These are phyloP conservation scores for Sturnus vulgaris DNA, from an alignment of 2,113 vertebrate genomes.

Conservation along the genomic window DNA sequence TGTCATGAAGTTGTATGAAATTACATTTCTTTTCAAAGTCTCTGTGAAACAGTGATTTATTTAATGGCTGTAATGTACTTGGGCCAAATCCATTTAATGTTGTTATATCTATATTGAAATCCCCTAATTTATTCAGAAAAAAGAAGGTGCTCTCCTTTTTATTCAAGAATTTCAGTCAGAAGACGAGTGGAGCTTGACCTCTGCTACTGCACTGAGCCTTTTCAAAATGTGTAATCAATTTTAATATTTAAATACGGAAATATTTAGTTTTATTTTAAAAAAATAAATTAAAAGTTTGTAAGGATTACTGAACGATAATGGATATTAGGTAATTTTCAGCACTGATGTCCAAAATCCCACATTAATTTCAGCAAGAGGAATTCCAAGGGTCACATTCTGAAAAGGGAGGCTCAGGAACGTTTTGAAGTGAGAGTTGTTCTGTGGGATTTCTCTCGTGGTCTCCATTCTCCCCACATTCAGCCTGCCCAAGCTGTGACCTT, in stretches of 20 bases:
- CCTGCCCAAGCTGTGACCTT: background rate
- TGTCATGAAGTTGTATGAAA: slow-evolving; percentile 67
- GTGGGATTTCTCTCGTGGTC: background rate
- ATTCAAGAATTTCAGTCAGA: slow-evolving; percentile 24
- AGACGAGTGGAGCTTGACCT: slow-evolving; percentile 59
- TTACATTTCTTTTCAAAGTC: slow-evolving; percentile 63
- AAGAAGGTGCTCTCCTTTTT: background rate
- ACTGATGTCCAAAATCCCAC: background rate
- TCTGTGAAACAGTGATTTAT: slow-evolving; percentile 73
- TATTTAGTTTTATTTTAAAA: background rate
- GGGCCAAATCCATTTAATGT: slow-evolving; percentile 72
- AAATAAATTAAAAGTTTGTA: background rate
- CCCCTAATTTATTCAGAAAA: slow-evolving; percentile 66
- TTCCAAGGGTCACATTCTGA: background rate
- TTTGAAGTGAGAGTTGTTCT: background rate
- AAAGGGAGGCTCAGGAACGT: background rate
- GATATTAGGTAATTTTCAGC: background rate
- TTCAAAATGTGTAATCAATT: slow-evolving; percentile 30
- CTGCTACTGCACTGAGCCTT: slow-evolving; percentile 23
- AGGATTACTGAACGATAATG: background rate
- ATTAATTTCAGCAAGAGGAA: background rate
- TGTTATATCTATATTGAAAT: slow-evolving; percentile 75
- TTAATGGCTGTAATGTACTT: slow-evolving; percentile 68
- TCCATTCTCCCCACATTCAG: background rate
- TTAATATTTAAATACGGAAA: slow-evolving; percentile 10